Evolutionary conservation across 2,797 vertebrate species (phyloP).

Genomic region (Chaenodraco wilsoni): DNA sequence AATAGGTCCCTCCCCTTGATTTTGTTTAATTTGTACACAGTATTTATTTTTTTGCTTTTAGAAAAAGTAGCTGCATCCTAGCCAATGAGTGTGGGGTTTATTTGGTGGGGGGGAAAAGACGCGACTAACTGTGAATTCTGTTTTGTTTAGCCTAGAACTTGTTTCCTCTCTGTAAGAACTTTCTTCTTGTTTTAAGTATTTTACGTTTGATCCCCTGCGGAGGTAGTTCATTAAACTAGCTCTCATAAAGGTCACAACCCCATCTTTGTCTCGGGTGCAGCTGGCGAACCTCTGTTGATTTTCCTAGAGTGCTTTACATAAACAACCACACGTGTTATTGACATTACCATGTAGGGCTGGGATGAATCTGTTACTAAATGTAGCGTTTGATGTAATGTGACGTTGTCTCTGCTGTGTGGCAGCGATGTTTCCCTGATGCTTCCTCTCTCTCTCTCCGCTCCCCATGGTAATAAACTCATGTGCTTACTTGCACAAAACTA

Average conservation of each 20-base stretch:
- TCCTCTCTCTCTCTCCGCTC: slow-evolving; percentile 83
- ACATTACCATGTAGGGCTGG: slow-evolving; percentile 91
- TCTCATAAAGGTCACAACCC: slow-evolving; percentile 65
- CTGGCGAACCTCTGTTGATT: slow-evolving; percentile 84
- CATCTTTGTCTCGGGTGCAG: slow-evolving; percentile 88
- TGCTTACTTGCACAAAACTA: slow-evolving; percentile 77
- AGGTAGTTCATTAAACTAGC: slow-evolving; percentile 47
- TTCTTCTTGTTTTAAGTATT: slow-evolving; percentile 65
- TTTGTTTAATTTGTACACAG: slow-evolving; percentile 81
- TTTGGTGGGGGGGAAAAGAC: slow-evolving; percentile 43
- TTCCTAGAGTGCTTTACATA: slow-evolving; percentile 91
- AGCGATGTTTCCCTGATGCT: slow-evolving; percentile 64
- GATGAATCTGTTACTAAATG: slow-evolving; percentile 86
- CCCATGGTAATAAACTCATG: slow-evolving; percentile 88
- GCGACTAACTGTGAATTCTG: slow-evolving; percentile 63
- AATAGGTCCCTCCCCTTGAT: slow-evolving; percentile 63
- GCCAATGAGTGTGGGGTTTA: slow-evolving; percentile 81
- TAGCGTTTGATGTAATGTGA: slow-evolving; percentile 88
- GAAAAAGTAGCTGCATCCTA: slow-evolving; percentile 87
- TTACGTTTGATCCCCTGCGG: slow-evolving; percentile 59
- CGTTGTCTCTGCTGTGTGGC: slow-evolving; percentile 73
- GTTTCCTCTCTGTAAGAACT: slow-evolving; percentile 55
- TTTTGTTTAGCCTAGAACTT: slow-evolving; percentile 60
- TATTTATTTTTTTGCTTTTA: slow-evolving; percentile 76
- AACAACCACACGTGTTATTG: slow-evolving; percentile 81